Conservation (phyloP, 1,140 invertebrate species). For the Cyphomyrmex costatus region DNA sequence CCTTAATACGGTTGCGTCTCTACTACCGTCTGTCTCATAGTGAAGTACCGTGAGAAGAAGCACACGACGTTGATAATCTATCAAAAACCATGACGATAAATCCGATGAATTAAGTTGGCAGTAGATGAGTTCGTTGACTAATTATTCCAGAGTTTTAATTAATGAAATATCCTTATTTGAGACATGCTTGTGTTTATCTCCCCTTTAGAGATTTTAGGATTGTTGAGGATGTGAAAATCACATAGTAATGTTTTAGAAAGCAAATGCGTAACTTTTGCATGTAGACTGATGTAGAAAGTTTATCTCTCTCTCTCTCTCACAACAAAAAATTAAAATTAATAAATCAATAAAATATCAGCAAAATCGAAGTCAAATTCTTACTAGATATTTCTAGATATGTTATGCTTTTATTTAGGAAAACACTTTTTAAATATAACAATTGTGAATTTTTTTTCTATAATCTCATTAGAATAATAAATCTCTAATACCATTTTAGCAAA, state of each 20-base stretch:
- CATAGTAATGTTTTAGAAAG: background rate
- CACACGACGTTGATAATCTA: slow-evolving; percentile 54
- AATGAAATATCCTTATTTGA: background rate
- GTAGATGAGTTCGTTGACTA: slow-evolving; percentile 13
- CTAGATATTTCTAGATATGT: background rate
- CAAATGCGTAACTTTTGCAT: background rate
- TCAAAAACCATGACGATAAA: slow-evolving; percentile 38
- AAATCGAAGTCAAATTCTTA: background rate
- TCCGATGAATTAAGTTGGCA: slow-evolving; percentile 27
- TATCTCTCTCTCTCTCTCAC: too few species aligned
- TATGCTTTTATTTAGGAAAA: background rate
- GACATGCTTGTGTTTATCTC: background rate
- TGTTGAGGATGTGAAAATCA: background rate
- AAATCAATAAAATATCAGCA: background rate
- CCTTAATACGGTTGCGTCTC: slow-evolving; percentile 53
- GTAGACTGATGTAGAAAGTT: background rate
- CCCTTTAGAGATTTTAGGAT: background rate
- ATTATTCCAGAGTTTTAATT: background rate
- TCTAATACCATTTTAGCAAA: background rate
- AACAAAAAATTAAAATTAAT: slow-evolving; percentile 8
- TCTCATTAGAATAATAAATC: background rate
- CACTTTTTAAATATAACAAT: background rate
- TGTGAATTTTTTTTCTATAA: background rate
- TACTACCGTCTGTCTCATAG: slow-evolving; percentile 22
- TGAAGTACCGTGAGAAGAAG: slow-evolving; percentile 56